phyloP scores from a whole-genome alignment of 2,113 vertebrate species.

The Himantopus leucocephalus region DNA sequence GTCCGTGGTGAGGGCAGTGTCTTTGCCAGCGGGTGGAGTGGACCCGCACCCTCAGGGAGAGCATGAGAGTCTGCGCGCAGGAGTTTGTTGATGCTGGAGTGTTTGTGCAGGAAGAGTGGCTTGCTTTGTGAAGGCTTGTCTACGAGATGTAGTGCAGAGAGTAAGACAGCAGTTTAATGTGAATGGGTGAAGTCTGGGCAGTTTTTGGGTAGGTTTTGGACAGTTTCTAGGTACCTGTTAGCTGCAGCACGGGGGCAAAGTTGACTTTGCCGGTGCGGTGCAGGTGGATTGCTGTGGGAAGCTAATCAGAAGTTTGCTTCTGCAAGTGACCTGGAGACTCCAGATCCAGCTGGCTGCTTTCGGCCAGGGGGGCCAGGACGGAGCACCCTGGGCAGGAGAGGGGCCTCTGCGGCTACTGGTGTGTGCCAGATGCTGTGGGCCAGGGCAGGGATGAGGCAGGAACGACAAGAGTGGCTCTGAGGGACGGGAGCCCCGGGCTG shows the following conservation, averaged over 20 bases:
- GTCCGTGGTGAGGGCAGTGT: rapidly evolving
- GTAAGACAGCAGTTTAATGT: background rate
- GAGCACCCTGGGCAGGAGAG: background rate
- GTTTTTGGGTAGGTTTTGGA: background rate
- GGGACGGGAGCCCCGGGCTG: background rate
- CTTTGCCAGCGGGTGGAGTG: background rate
- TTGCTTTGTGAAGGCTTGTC: background rate
- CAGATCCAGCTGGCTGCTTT: background rate
- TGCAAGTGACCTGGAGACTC: background rate
- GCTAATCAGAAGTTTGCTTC: background rate
- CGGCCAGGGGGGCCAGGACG: rapidly evolving
- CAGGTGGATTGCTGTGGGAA: background rate
- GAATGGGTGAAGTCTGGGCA: too few species aligned
- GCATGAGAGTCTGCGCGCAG: rapidly evolving
- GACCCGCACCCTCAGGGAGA: too few species aligned
- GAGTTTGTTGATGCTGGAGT: background rate
- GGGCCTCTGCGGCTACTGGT: too few species aligned
- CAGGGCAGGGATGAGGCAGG: background rate
- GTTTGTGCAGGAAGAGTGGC: background rate
- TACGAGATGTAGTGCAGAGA: background rate
- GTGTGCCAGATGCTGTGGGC: background rate
- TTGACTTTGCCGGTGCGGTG: background rate
- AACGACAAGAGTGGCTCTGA: background rate
- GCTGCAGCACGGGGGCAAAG: background rate
- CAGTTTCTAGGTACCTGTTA: background rate